Evolutionary conservation across 2,888 invertebrate genomes (phyloP).

Genomic region (Stenodema calcarata): DNA sequence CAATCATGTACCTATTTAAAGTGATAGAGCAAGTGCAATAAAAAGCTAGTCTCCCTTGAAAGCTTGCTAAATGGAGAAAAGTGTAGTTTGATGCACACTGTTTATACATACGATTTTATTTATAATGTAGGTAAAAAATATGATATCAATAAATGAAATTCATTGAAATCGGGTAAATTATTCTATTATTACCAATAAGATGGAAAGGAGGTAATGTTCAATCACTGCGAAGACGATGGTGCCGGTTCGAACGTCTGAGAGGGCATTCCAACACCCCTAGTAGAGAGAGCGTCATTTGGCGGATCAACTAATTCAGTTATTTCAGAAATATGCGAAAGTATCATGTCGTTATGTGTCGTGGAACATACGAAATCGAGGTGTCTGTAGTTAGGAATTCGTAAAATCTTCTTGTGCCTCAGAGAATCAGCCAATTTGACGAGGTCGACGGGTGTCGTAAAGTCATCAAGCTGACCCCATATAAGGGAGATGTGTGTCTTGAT

Average conservation of each 20-base stretch:
- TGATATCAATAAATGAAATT: background rate
- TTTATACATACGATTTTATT: too few relatives aligned
- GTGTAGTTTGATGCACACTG: too few relatives aligned
- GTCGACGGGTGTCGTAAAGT: slow-evolving; percentile 64
- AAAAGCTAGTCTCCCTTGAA: too few relatives aligned
- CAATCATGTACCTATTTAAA: too few relatives aligned
- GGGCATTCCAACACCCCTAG: too few relatives aligned
- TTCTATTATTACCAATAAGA: background rate
- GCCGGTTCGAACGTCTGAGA: too few relatives aligned
- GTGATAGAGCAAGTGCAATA: too few relatives aligned
- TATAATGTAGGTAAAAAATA: too few relatives aligned
- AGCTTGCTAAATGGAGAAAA: too few relatives aligned
- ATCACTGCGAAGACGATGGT: background rate
- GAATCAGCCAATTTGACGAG: slow-evolving; percentile 60
- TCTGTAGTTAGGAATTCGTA: slow-evolving; percentile 54
- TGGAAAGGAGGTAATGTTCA: background rate
- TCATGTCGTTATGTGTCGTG: background rate
- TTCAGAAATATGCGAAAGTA: background rate
- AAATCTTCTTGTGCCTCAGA: slow-evolving; percentile 55
- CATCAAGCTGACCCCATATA: slow-evolving; percentile 71
- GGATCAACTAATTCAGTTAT: background rate
- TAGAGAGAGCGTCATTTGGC: too few relatives aligned
- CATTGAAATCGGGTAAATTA: too few relatives aligned
- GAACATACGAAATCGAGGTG: slow-evolving; percentile 57
- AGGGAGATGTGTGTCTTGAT: slow-evolving; percentile 68